phyloP scores from a whole-genome alignment of 1,140 invertebrate species.

The Chymomyza costata region DNA sequence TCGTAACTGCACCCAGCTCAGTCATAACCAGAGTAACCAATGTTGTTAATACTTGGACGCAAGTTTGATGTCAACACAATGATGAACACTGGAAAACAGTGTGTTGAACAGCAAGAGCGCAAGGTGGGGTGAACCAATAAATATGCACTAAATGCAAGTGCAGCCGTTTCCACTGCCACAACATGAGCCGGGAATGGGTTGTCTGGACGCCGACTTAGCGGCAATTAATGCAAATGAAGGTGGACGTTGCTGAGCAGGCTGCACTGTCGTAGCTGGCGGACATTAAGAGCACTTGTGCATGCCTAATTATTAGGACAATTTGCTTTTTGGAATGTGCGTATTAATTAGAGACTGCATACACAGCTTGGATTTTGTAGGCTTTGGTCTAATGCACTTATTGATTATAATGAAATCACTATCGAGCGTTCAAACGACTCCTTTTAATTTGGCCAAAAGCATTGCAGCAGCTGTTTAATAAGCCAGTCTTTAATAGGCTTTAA shows the following conservation, averaged over 20 bases:
- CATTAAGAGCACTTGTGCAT: conserved; percentile 62
- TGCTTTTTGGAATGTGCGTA: conserved; percentile 63
- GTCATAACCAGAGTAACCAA: conserved; percentile 4
- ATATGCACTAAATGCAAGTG: conserved; percentile 60
- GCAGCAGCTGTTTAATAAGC: no score
- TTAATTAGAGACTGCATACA: conserved; percentile 60
- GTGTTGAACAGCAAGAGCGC: no score
- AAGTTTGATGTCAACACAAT: conserved; percentile 10
- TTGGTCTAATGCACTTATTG: conserved; percentile 64
- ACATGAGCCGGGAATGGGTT: no score
- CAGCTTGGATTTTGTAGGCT: conserved; percentile 51
- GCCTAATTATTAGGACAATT: conserved; percentile 70
- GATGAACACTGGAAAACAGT: conserved; percentile 16
- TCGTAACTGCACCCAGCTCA: neutral
- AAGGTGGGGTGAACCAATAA: conserved; percentile 50
- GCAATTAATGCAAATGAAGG: conserved; percentile 72
- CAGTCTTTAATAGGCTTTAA: conserved; percentile 38
- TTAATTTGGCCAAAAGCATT: conserved; percentile 57
- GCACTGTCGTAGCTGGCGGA: conserved; percentile 9
- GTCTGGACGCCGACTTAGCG: conserved; percentile 67
- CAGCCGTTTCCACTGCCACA: neutral
- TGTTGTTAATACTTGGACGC: conserved; percentile 37
- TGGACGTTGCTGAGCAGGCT: conserved; percentile 34
- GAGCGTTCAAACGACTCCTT: no score
- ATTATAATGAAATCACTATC: conserved; percentile 65